Base-by-base conservation (phyloP, 2,888 invertebrate genomes). In the Drosophila lacicola region DNA sequence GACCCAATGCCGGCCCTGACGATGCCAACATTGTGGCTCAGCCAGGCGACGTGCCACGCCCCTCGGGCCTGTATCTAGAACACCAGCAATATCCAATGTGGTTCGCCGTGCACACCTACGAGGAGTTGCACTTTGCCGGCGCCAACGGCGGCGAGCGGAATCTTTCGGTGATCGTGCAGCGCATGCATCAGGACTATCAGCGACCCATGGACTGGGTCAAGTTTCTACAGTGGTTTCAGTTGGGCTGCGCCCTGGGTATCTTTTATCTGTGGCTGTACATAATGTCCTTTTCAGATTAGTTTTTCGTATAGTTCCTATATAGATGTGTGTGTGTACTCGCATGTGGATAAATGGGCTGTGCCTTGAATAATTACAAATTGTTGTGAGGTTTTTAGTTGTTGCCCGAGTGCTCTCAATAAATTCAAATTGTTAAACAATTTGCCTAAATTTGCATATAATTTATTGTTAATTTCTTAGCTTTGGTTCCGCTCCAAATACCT, bases 41-140 rank as follows among this genome's bases (percentile, higher is more conserved):
- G 36, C 84, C 87, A 0, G 64, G 54, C 1, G 9, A 47, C 33
- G 82, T 87, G 19, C 47, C 66, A 3, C 82, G 85, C 0, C 80
- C 82, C 1, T 13, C 66, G 3, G 85, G 82, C 2, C 8, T 85
- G 1, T 66, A 73, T 13, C 21, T 79, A 6, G 4, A 9, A 3
- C 3, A 50, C 0, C 1, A 6, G 0, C 10, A 49, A 0, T 37
- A 11, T 6, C 80, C 76, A 0, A 0, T 1, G 0, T 81, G 85
- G 82, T 82, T 85, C 21, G 0, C 2, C 3, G n/a, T 79, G 10
- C 17, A 42, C 41, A n/a, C 10, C 17, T 37, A 6, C 21, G 2
- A 10, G 45, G 45, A 55, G 13, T 3, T 21, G 42, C 33, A n/a
- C 11, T 44, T 21, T 2, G 1, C 1, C n/a, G 55, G 14, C 0